A percentile compares a stretch with the other conserved stretches of the same genome.
These are phyloP conservation scores for Odontocolon sp. DNA, from an alignment of 2,888 invertebrate genomes.

Conservation along the genomic window DNA sequence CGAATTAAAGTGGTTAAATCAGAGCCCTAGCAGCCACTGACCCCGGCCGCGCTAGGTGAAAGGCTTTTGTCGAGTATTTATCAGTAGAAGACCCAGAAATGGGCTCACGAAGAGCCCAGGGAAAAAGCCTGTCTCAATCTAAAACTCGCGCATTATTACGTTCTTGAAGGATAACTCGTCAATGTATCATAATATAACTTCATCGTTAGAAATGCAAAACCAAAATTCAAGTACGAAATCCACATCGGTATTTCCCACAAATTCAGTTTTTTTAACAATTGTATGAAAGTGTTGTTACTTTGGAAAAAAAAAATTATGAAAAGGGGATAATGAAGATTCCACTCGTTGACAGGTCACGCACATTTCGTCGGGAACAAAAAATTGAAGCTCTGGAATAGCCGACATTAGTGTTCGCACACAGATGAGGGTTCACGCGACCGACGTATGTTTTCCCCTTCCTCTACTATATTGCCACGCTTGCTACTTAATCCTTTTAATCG, in stretches of 20 bases:
- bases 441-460: conserved; percentile 43
- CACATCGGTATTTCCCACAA: not conserved
- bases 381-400: conserved; percentile 23
- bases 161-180: too few species aligned
- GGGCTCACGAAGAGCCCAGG: too few species aligned
- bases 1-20: too few species aligned
- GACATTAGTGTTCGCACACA: not conserved
- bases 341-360: conserved; percentile 3
- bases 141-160: too few species aligned
- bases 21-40: too few species aligned
- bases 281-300: not conserved
- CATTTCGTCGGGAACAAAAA: conserved; percentile 7
- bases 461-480: conserved; percentile 40
- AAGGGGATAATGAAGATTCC: conserved; percentile 7
- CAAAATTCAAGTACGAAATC: too few species aligned
- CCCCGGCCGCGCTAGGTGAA: too few species aligned
- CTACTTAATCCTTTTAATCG: conserved; percentile 66
- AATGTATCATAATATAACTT: too few species aligned
- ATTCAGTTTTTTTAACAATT: not conserved
- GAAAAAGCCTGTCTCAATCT: too few species aligned
- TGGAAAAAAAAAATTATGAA: not conserved
- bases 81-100: too few species aligned
- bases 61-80: too few species aligned
- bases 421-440: conserved; percentile 40
- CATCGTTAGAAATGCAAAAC: too few species aligned